Evolutionary conservation across 2,888 invertebrate genomes (phyloP).

Genomic region (Chymomyza procnemis): DNA sequence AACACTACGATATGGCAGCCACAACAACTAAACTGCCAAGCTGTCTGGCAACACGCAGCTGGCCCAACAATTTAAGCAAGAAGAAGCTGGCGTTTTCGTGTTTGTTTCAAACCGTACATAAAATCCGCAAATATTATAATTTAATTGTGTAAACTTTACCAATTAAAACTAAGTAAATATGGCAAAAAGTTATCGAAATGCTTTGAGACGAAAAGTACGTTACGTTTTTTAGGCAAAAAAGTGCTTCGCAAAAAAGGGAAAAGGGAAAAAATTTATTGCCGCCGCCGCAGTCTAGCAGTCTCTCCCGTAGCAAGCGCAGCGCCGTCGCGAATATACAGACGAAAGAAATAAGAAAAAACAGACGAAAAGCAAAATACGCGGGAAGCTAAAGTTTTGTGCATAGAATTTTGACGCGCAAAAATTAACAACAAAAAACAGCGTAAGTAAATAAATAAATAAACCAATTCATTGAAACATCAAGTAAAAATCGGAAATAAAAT

Average conservation of each 20-base stretch:
- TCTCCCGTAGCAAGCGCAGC: neutral
- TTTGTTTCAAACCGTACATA: neutral
- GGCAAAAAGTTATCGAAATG: neutral
- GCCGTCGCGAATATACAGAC: neutral
- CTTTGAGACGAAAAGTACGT: neutral
- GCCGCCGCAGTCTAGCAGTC: no score
- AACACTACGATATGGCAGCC: neutral
- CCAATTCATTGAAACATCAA: no score
- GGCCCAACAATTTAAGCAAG: neutral
- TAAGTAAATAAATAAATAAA: conserved; percentile 53
- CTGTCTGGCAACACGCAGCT: neutral
- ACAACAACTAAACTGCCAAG: neutral
- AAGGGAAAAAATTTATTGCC: neutral
- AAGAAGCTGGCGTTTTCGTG: neutral
- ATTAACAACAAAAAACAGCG: conserved; percentile 64
- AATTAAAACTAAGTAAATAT: neutral
- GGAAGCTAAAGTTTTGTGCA: conserved; percentile 58
- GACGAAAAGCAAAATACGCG: conserved; percentile 58
- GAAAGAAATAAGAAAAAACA: conserved; percentile 45
- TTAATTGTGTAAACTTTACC: neutral
- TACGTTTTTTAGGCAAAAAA: neutral
- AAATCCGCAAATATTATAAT: neutral
- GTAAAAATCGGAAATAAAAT: conserved; percentile 38
- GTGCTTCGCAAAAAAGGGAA: neutral
- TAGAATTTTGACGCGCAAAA: conserved; percentile 42